These are phyloP conservation scores for Erebia aethiops DNA, from an alignment of 2,888 invertebrate species.

Conservation along the genomic window DNA sequence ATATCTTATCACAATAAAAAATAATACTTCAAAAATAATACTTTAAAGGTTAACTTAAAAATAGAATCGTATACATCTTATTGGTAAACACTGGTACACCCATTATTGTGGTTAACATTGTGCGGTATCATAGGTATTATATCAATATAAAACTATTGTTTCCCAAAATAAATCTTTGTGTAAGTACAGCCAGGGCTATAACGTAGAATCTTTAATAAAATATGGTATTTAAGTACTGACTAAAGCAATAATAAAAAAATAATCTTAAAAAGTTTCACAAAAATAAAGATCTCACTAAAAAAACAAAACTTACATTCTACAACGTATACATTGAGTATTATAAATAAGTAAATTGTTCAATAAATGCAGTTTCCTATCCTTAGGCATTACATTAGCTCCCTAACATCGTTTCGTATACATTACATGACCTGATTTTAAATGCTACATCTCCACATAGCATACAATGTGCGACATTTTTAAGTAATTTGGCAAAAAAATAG, in stretches of 20 bases:
- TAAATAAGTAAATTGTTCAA: slow-evolving; percentile 70
- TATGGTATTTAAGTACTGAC: slow-evolving; percentile 57
- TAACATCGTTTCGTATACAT: slow-evolving; percentile 77
- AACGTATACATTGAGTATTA: slow-evolving; percentile 82
- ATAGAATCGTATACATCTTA: slow-evolving; percentile 71
- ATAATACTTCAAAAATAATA: slow-evolving; percentile 81
- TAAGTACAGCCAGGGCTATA: slow-evolving; percentile 56
- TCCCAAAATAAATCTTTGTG: slow-evolving; percentile 53
- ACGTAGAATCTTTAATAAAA: slow-evolving; percentile 48
- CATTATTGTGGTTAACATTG: slow-evolving; percentile 58
- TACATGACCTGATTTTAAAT: slow-evolving; percentile 63
- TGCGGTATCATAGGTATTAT: slow-evolving; percentile 44
- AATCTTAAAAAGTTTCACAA: slow-evolving; percentile 58
- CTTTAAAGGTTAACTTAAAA: slow-evolving; percentile 73
- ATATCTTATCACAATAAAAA: slow-evolving; percentile 78
- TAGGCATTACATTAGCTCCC: slow-evolving; percentile 66
- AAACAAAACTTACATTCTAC: slow-evolving; percentile 67
- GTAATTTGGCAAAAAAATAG: too few species aligned
- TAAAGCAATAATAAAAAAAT: slow-evolving; percentile 52
- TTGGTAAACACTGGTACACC: slow-evolving; percentile 56
- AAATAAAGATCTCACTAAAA: slow-evolving; percentile 74
- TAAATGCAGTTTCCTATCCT: slow-evolving; percentile 76
- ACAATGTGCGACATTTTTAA: slow-evolving; percentile 6
- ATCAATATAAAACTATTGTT: slow-evolving; percentile 49
- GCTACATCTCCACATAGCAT: neutral